These are phyloP conservation scores for Phalloptychus januarius DNA, from an alignment of 2,797 vertebrate species.

Conservation along the genomic window DNA sequence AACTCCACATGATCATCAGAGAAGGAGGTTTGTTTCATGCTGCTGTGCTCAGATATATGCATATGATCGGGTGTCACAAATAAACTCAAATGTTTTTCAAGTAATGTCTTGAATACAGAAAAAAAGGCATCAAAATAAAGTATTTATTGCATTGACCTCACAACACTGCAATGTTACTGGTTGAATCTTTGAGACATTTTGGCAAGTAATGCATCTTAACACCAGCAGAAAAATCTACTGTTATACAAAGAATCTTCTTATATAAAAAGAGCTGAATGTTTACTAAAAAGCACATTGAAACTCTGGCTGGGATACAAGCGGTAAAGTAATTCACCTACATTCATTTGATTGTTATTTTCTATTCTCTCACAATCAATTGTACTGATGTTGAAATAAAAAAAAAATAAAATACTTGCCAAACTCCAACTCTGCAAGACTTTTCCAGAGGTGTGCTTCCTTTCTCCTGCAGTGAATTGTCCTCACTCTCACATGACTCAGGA, in stretches of 20 bases:
- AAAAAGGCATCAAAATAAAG: constrained; percentile 9
- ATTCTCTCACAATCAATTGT: not conserved
- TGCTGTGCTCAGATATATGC: constrained; percentile 18
- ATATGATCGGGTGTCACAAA: constrained; percentile 36
- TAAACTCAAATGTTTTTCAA: not conserved
- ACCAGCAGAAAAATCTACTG: not conserved
- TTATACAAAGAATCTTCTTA: not conserved
- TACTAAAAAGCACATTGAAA: not conserved
- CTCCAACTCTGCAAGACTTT: constrained; percentile 5
- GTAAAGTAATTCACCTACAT: not conserved
- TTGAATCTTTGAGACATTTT: not conserved
- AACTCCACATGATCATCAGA: constrained; percentile 58
- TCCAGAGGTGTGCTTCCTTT: constrained; percentile 4
- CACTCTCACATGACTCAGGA: constrained; percentile 24
- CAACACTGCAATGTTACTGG: not conserved
- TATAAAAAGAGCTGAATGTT: not conserved
- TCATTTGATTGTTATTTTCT: not conserved
- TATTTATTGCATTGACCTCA: constrained; percentile 15
- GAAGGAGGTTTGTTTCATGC: constrained; percentile 47
- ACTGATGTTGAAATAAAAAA: not conserved
- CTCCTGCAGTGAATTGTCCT: constrained; percentile 8
- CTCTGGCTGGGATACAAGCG: not conserved
- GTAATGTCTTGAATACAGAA: constrained; percentile 11
- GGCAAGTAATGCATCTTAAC: not conserved
- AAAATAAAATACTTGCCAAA: constrained; percentile 41